Evolutionary conservation across 2,797 vertebrate genomes (phyloP).

Genomic region (Lagorchestes hirsutus): DNA sequence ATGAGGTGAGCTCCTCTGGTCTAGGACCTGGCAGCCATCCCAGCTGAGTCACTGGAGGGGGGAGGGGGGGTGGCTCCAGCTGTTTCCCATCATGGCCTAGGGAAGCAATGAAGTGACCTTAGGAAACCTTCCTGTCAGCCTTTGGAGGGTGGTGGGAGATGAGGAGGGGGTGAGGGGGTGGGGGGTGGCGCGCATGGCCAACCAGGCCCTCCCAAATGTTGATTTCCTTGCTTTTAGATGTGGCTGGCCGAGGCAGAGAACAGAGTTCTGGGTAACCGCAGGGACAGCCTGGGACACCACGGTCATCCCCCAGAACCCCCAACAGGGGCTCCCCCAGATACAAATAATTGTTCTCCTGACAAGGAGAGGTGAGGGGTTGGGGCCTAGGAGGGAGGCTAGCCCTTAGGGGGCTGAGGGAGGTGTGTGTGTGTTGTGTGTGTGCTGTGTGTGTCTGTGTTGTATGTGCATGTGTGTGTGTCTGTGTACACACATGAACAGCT

Average conservation of each 20-base stretch:
- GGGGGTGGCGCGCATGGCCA: neutral
- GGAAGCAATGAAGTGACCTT: conserved; percentile 58
- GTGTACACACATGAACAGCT: too few relatives aligned
- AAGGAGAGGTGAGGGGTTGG: conserved; percentile 87
- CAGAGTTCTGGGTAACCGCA: conserved; percentile 81
- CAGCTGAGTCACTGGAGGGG: conserved; percentile 62
- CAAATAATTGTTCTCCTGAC: conserved; percentile 89
- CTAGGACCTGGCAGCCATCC: conserved; percentile 36
- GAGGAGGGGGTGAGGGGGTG: neutral
- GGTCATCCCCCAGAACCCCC: conserved; percentile 79
- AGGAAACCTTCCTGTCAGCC: conserved; percentile 16
- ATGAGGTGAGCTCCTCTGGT: conserved; percentile 87
- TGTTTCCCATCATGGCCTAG: conserved; percentile 69
- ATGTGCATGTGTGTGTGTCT: too few relatives aligned
- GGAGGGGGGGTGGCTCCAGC: conserved; percentile 40
- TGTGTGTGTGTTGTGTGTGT: too few relatives aligned
- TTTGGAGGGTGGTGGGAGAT: neutral
- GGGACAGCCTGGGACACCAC: conserved; percentile 83
- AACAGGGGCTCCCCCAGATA: conserved; percentile 84
- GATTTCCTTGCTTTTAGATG: conserved; percentile 80
- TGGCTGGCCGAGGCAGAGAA: conserved; percentile 92
- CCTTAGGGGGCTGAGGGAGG: too few relatives aligned
- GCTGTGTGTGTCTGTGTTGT: too few relatives aligned
- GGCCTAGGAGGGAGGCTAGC: neutral
- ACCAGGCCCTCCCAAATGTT: neutral